Base-by-base conservation (phyloP, 1,140 invertebrate species). In the Gonatopus flavifemur region DNA sequence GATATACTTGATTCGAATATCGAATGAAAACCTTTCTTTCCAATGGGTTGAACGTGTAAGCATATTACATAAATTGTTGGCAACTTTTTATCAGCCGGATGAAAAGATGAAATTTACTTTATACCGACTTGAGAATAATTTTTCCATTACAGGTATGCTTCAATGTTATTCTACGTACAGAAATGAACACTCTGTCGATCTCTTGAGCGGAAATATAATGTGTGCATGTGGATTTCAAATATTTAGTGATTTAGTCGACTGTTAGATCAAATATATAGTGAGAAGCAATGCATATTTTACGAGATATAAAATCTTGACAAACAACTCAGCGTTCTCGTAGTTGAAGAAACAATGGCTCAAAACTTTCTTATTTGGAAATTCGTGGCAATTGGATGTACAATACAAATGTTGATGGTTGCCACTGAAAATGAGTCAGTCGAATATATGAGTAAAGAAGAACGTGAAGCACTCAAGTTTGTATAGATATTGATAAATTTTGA, bases 361-460 rank as follows among this genome's bases (percentile, higher is more conserved):
- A 41, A 55, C 33, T 57, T 49, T 30, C 52, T 66, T 20, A 63
- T 74, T 54, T 69, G 52, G 60, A 57, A 64, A 24, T 22, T 73
- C 31, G 30, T 76, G 39, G 42, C 72, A 16, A 52, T 70, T 37
- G 63, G 63, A 54, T 68, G 60, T 41, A 63, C 47, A 32, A 48
- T 66, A 37, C 52, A 63, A 32, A 40, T 48, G 9, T 58, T 64
- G 33, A 32, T 59, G 8, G 60, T 55, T 21, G 35, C 55, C 33
- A 55, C 57, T 3, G 63, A 74, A 38, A 64, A 76, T 25, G 61
- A 70, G 38, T 71, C 72, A 35, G 71, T 78, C 12, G 78, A 82
- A 53, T 81, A 79, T 49, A 84, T 85, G 83, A 81, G 77, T 21
- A 72, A 75, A 50, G 79, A 82, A 55, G 83, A 84, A 64, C 67